Percentiles rank a stretch among this genome's conserved stretches.
Evolutionary conservation across 2,113 vertebrate genomes (phyloP).

Genomic region (Oenanthe melanoleuca): DNA sequence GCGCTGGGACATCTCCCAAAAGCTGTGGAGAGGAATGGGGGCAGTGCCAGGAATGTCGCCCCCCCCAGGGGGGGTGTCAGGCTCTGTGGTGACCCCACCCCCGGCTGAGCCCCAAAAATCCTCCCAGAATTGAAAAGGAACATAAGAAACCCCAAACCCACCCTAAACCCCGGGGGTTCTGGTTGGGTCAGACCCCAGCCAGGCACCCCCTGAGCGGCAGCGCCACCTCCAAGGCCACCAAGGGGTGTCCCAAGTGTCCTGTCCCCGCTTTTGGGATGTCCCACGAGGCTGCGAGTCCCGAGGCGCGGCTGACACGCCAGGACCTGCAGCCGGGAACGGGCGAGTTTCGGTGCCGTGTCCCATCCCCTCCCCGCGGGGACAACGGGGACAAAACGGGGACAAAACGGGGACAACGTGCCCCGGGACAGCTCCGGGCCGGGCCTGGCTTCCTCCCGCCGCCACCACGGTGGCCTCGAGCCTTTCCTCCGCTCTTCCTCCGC

Average conservation of each 20-base stretch:
- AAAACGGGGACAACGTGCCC: accelerated
- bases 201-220: accelerated
- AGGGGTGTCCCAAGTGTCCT: accelerated
- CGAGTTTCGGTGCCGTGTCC: not conserved
- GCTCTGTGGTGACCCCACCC: not conserved
- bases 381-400: not conserved
- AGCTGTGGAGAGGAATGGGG: accelerated
- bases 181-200: accelerated
- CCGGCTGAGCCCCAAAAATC: not conserved
- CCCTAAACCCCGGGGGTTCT: accelerated
- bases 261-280: not conserved
- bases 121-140: accelerated
- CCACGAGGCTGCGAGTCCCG: not conserved
- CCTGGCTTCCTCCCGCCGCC: not conserved
- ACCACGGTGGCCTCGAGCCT: not conserved
- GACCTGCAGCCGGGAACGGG: not conserved
- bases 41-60: not conserved
- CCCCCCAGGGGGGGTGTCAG: accelerated
- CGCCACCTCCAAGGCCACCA: not conserved
- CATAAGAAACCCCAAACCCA: accelerated
- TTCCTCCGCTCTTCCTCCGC: not conserved
- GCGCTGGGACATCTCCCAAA: accelerated
- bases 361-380: not conserved
- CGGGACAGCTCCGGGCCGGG: not conserved
- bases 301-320: accelerated